Evolutionary conservation across 2,113 vertebrate species (phyloP).

Genomic region (Rhineura floridana): DNA sequence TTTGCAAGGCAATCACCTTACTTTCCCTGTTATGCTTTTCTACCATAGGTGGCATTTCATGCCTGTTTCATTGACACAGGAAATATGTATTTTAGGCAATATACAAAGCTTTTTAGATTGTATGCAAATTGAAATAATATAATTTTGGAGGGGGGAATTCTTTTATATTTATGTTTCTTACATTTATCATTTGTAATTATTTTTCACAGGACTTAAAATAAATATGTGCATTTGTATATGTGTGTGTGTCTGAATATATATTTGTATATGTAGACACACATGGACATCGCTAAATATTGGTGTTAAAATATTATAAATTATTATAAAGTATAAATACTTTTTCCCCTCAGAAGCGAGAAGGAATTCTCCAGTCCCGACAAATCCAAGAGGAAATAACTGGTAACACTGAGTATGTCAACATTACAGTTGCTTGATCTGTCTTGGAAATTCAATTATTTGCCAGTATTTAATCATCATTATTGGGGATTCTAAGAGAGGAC

Average conservation of each 20-base stretch:
- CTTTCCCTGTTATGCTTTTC: no score
- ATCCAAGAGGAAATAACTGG: slow-evolving; percentile 99
- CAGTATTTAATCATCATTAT: slow-evolving; percentile 78
- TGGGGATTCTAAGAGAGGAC: slow-evolving; percentile 72
- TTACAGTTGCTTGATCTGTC: slow-evolving; percentile 70
- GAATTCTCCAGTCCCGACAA: slow-evolving; percentile 96
- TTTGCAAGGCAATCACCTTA: no score
- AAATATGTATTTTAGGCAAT: slow-evolving; percentile 48
- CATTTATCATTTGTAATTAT: slow-evolving; percentile 21
- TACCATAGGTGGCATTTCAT: slow-evolving; percentile 58
- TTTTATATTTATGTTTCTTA: slow-evolving; percentile 34
- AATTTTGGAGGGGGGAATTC: background rate
- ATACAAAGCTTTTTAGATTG: slow-evolving; percentile 14
- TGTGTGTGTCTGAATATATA: slow-evolving; percentile 14
- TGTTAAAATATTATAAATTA: background rate
- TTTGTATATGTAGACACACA: background rate
- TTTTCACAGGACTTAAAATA: no score
- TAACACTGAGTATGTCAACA: slow-evolving; percentile 93
- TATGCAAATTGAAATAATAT: slow-evolving; percentile 38
- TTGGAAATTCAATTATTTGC: slow-evolving; percentile 75
- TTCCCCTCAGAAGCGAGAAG: slow-evolving; percentile 90
- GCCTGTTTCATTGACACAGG: slow-evolving; percentile 46
- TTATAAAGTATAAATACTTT: background rate
- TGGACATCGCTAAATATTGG: background rate
- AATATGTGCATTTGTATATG: slow-evolving; percentile 36